A percentile compares a stretch with the other conserved stretches of the same genome.
Evolutionary conservation across 2,888 invertebrate species (phyloP).

Genomic region (Ormyrus labotus): DNA sequence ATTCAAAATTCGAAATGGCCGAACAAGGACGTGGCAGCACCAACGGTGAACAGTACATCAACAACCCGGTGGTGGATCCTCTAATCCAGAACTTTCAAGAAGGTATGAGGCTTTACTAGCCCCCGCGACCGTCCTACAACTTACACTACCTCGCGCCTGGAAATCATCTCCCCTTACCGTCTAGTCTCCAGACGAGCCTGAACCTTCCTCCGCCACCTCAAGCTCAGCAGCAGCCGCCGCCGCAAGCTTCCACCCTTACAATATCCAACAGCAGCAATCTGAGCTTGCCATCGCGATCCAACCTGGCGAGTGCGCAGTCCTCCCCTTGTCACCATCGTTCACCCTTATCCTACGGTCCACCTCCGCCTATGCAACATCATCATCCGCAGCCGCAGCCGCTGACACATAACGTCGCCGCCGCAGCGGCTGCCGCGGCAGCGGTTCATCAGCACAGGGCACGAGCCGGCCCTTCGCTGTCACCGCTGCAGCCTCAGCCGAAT

Average conservation of each 20-base stretch:
- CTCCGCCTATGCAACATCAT: conserved; percentile 10
- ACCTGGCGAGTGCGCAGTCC: conserved; percentile 67
- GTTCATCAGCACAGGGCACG: conserved; percentile 37
- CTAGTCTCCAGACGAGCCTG: conserved; percentile 71
- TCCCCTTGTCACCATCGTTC: conserved; percentile 69
- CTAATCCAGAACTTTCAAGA: conserved; percentile 88
- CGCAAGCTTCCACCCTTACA: conserved; percentile 56
- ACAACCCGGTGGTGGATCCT: conserved; percentile 80
- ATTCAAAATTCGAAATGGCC: conserved; percentile 69
- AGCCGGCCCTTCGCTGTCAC: conserved; percentile 38
- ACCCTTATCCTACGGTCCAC: conserved; percentile 59
- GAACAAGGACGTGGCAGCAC: conserved; percentile 73
- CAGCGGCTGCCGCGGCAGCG: conserved; percentile 25
- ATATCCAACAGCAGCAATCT: conserved; percentile 68
- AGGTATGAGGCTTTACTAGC: conserved; percentile 87
- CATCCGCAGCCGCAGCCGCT: conserved; percentile 58
- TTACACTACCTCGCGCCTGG: conserved; percentile 75
- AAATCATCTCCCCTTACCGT: conserved; percentile 69
- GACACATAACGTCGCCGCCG: conserved; percentile 32
- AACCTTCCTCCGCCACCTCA: conserved; percentile 64
- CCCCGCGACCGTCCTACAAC: conserved; percentile 75
- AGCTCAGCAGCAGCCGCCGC: conserved; percentile 62
- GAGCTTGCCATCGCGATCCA: conserved; percentile 64
- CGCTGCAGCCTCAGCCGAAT: conserved; percentile 54
- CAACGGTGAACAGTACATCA: conserved; percentile 73